phyloP scores from a whole-genome alignment of 2,888 invertebrate species.

The Agrotis segetum region DNA sequence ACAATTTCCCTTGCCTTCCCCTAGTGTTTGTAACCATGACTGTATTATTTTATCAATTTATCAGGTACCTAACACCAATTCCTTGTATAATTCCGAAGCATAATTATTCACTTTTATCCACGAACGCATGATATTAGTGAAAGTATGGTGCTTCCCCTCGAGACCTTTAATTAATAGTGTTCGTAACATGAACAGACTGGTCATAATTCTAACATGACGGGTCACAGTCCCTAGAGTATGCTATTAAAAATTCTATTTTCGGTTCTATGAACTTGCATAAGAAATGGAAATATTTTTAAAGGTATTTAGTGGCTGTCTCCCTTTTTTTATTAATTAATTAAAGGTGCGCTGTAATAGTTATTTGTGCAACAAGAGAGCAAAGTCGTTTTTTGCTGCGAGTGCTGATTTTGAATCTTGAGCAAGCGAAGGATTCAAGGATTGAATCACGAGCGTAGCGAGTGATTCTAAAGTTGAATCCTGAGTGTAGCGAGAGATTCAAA shows the following conservation, averaged over 20 bases:
- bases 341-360: background rate
- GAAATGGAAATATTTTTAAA: background rate
- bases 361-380: no score
- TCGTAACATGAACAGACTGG: constrained; percentile 36
- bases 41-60: no score
- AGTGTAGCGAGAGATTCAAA: no score
- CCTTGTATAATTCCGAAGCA: constrained; percentile 14
- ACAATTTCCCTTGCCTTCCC: no score
- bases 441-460: no score
- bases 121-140: constrained; percentile 47
- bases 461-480: no score
- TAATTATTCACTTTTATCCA: constrained; percentile 24
- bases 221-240: constrained; percentile 32
- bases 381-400: no score
- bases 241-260: constrained; percentile 44
- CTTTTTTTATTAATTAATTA: background rate
- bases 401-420: no score
- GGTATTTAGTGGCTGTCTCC: background rate
- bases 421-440: no score
- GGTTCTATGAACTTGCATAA: constrained; percentile 41
- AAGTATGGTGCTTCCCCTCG: constrained; percentile 45
- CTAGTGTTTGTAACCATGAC: no score
- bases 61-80: background rate
- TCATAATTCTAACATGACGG: constrained; percentile 52
- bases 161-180: constrained; percentile 56